phyloP scores from a whole-genome alignment of 2,888 invertebrate species.

The Bombylius major region DNA sequence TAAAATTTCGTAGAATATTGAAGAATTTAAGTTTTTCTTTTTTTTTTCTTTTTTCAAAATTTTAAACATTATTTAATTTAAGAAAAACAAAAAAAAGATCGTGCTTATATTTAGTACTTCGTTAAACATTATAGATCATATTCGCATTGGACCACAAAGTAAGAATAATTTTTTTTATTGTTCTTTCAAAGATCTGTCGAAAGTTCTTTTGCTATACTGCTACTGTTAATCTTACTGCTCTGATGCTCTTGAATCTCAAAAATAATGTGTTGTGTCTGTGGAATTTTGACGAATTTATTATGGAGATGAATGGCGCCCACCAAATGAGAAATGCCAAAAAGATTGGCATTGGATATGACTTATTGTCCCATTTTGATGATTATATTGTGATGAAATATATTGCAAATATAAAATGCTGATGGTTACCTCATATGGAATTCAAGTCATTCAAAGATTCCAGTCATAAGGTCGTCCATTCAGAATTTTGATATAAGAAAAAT shows the following conservation, averaged over 20 bases:
- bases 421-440: slow-evolving; percentile 9
- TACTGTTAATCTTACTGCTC: too few species aligned
- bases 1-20: too few species aligned
- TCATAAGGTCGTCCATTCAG: slow-evolving; percentile 11
- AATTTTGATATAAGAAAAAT: slow-evolving; percentile 9
- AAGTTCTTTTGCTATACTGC: too few species aligned
- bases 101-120: too few species aligned
- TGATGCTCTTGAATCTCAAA: too few species aligned
- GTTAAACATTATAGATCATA: too few species aligned
- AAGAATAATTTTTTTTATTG: background rate
- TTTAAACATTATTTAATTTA: too few species aligned
- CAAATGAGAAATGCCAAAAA: slow-evolving; percentile 18
- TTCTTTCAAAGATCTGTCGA: too few species aligned
- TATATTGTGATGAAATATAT: background rate
- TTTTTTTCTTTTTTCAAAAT: too few species aligned
- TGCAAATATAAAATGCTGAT: background rate
- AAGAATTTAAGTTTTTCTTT: too few species aligned
- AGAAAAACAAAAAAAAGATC: too few species aligned
- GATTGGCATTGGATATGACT: slow-evolving; percentile 11
- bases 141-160: background rate
- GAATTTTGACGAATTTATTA: slow-evolving; percentile 29
- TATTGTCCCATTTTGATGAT: background rate
- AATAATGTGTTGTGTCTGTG: slow-evolving; percentile 1
- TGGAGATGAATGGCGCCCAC: slow-evolving; percentile 33
- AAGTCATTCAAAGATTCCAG: slow-evolving; percentile 9